These are phyloP conservation scores for Plebejus melissa DNA, from an alignment of 2,888 invertebrate genomes.

Conservation along the genomic window DNA sequence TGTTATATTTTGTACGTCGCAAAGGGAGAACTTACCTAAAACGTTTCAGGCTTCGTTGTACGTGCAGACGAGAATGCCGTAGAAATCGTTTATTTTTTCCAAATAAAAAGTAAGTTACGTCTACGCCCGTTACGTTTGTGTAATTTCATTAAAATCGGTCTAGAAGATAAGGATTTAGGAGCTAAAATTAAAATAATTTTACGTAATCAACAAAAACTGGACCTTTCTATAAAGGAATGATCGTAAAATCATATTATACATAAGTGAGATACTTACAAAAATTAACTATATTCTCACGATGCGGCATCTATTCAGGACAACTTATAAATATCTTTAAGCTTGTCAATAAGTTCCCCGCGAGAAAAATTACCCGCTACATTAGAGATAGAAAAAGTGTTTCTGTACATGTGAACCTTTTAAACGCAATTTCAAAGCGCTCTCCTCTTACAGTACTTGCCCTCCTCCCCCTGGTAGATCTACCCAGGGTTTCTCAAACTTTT, in stretches of 20 bases:
- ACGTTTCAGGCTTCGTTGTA: no score
- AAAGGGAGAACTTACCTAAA: neutral
- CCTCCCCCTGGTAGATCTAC: neutral
- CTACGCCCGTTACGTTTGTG: no score
- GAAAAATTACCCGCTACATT: neutral
- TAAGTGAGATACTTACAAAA: neutral
- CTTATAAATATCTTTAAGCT: neutral
- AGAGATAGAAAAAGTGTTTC: conserved; percentile 3
- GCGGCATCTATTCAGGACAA: neutral
- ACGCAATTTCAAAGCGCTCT: neutral
- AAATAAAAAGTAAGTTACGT: no score
- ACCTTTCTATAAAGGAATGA: no score
- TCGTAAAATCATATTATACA: no score
- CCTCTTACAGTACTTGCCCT: neutral
- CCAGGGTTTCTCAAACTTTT: neutral
- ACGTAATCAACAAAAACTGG: no score
- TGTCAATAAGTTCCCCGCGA: neutral
- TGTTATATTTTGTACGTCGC: neutral
- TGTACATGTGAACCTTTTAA: neutral
- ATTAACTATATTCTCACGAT: neutral
- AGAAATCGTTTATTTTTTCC: no score
- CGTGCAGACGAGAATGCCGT: no score
- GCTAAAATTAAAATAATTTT: no score
- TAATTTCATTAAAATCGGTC: neutral
- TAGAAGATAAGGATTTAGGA: no score